Base-by-base conservation (phyloP, 2,113 vertebrate species). In the Picathartes gymnocephalus region DNA sequence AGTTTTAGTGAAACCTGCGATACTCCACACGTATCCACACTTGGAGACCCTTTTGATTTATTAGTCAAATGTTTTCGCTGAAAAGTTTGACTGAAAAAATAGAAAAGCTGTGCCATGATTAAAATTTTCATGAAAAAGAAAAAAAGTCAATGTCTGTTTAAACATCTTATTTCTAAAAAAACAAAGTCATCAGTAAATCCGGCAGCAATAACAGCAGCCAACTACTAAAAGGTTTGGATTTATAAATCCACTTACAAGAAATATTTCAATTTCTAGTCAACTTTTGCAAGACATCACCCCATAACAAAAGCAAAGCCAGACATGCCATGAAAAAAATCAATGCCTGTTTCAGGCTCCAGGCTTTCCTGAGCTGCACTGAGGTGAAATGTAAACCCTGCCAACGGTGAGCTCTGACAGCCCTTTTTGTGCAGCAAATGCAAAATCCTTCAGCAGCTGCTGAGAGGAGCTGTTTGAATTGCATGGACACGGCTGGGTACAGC, bases 211-310 rank as follows among this genome's bases (percentile, higher is more conserved):
- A 28, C 84, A 92, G 19, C 70, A 79, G 76, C 70, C 86, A 90
- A 25, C 44, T 71, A 23, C 53, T 54, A 54, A 83, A 86, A 76
- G 81, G 30, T 24, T 76, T 74, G 31, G 44, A 42, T 92, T 94
- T 84, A 93, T 86, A 72, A 91, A 89, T 37, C 44, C 30, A 83
- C 57, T 86, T 83, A 20, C 2, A 45, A 86, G 62, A 83, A 85
- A 65, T 65, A 86, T 76, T 92, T 95, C 76, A 51, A 31, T 51
- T 73, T 64, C 83, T 69, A 31, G 58, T 66, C 80, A 83, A 45
- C 51, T 83, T 70, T 37, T 25, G 40, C 14, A 33, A 77, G 89
- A 60, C 11, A 9, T 14, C 64, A 25, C 33, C 45, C 71, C 10
- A 1, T 28, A 77, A 77, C 33, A 72, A 70, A 83, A 86, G 71